A percentile compares a stretch with the other conserved stretches of the same genome.
phyloP scores from a whole-genome alignment of 2,888 invertebrate genomes.

The Pachliopta kotzebuea region DNA sequence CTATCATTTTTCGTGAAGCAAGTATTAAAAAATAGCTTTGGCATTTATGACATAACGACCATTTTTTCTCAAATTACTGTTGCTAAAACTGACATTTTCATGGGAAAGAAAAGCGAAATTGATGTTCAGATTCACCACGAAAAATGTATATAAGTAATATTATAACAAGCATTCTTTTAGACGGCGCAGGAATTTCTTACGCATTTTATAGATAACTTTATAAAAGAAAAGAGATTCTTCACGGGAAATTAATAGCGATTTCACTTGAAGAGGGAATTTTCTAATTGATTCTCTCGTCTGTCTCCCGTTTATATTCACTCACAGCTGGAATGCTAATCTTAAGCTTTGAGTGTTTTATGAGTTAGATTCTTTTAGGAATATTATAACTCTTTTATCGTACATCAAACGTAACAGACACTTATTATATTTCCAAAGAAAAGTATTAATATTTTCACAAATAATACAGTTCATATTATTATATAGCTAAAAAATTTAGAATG shows the following conservation, averaged over 20 bases:
- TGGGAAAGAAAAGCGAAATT: constrained; percentile 29
- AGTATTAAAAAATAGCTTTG: neutral
- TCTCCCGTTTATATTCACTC: constrained; percentile 48
- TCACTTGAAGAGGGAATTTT: constrained; percentile 52
- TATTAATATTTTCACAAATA: too few relatives aligned
- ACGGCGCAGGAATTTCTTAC: constrained; percentile 48
- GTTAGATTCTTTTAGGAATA: constrained; percentile 10
- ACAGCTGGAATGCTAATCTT: constrained; percentile 38
- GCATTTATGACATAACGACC: neutral
- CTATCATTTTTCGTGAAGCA: too few relatives aligned
- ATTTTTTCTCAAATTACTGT: neutral
- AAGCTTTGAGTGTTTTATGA: constrained; percentile 25
- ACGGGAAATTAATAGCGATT: constrained; percentile 61
- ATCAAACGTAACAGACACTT: neutral
- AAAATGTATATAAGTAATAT: constrained; percentile 35
- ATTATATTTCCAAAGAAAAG: too few relatives aligned
- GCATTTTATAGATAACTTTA: constrained; percentile 63
- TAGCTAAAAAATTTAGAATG: neutral
- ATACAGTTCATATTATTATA: neutral
- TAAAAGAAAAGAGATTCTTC: constrained; percentile 59
- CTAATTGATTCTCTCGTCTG: constrained; percentile 63
- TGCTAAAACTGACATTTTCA: constrained; percentile 23
- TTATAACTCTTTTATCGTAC: constrained; percentile 1
- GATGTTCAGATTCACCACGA: constrained; percentile 23
- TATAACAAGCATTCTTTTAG: constrained; percentile 45